phyloP scores from a whole-genome alignment of 2,888 invertebrate genomes.

The Daptonema setosum region DNA sequence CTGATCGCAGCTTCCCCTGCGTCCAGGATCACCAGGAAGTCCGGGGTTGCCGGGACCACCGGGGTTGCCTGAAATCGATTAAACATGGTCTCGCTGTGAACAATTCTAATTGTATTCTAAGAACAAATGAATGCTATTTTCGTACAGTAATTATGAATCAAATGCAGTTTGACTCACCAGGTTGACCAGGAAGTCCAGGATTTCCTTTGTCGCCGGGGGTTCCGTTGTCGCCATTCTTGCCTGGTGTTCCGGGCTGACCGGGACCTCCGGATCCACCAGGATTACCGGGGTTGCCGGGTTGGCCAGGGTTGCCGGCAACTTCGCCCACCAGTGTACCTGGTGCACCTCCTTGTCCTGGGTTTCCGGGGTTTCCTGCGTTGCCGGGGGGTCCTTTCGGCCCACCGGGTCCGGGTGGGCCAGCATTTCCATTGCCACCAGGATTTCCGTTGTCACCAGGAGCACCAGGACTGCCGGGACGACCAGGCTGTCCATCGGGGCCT shows the following conservation, averaged over 20 bases:
- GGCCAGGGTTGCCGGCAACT: constrained; percentile 9
- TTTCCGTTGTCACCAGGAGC: neutral
- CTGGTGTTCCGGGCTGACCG: constrained; percentile 1
- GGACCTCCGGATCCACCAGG: constrained; percentile 5
- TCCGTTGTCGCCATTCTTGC: neutral
- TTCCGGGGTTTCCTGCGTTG: constrained; percentile 19
- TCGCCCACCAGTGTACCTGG: constrained; percentile 9
- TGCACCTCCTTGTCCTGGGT: constrained; percentile 17
- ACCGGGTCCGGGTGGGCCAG: neutral
- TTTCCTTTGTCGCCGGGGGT: neutral
- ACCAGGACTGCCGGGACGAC: neutral
- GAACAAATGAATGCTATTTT: no score
- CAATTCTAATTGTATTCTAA: no score
- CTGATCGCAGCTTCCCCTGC: constrained; percentile 18
- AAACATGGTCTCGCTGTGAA: no score
- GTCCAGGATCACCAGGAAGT: no score
- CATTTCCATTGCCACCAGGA: neutral
- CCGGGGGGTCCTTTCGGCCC: neutral
- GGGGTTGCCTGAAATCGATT: no score
- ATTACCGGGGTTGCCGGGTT: constrained; percentile 10
- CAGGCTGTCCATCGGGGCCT: neutral
- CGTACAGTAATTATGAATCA: no score
- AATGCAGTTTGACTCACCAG: neutral
- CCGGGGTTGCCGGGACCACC: no score
- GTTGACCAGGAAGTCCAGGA: neutral